A percentile compares a stretch with the other conserved stretches of the same genome.
Conservation (phyloP, 2,113 vertebrate species). For the Erinaceus europaeus region DNA sequence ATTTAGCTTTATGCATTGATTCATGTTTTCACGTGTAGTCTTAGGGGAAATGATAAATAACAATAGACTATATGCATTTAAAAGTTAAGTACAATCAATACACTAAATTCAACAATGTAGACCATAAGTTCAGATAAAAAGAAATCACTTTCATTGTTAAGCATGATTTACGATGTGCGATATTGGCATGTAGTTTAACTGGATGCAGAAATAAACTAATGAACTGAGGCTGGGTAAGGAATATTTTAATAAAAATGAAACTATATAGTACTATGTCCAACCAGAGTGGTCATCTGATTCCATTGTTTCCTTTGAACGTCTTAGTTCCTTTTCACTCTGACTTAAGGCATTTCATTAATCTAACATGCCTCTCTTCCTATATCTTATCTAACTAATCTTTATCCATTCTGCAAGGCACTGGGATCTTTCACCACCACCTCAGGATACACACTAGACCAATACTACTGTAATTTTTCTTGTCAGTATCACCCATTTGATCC, state of each 20-base stretch:
- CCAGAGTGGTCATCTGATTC: neutral
- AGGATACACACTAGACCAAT: neutral
- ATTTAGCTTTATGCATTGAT: neutral
- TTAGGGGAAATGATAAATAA: neutral
- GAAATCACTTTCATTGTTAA: neutral
- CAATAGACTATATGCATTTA: neutral
- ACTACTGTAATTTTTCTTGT: neutral
- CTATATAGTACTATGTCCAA: too few relatives aligned
- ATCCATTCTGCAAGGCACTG: neutral
- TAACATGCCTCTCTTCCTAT: neutral
- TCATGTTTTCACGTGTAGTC: neutral
- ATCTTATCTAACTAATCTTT: neutral
- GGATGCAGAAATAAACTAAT: neutral
- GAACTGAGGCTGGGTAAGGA: neutral
- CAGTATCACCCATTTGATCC: neutral
- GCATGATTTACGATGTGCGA: neutral
- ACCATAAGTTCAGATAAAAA: neutral
- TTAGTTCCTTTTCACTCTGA: neutral
- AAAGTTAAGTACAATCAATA: neutral
- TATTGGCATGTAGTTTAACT: neutral
- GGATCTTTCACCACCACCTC: neutral
- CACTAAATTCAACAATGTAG: neutral
- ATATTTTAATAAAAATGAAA: neutral
- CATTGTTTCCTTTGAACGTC: neutral
- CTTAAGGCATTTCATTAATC: neutral